Evolutionary conservation across 2,888 invertebrate species (phyloP).

Genomic region (Pecten maximus): DNA sequence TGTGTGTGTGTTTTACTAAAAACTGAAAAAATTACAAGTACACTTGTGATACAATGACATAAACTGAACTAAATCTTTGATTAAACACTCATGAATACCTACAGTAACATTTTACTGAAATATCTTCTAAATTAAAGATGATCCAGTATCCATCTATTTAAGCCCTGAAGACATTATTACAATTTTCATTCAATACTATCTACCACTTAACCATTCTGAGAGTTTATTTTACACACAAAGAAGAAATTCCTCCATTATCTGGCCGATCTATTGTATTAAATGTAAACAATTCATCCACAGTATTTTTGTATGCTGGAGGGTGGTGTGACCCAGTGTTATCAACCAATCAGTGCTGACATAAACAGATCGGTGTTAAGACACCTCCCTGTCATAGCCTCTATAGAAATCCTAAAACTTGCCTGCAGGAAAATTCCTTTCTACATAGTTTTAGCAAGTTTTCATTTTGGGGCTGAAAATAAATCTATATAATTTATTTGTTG

Average conservation of each 20-base stretch:
- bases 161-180: not conserved
- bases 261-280: not conserved
- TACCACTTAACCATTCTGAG: not conserved
- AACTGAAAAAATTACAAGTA: too few species aligned
- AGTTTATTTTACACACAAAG: conserved; percentile 8
- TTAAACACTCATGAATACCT: too few species aligned
- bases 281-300: not conserved
- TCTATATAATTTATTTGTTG: not conserved
- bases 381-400: not conserved
- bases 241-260: not conserved
- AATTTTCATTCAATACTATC: not conserved
- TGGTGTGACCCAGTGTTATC: not conserved
- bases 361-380: not conserved
- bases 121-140: not conserved
- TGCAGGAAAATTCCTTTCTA: not conserved
- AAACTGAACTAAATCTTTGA: too few species aligned
- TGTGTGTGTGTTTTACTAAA: too few species aligned
- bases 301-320: not conserved
- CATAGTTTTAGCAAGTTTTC: not conserved
- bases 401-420: not conserved
- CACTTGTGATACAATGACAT: too few species aligned
- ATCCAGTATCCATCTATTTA: not conserved
- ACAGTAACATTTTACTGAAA: not conserved
- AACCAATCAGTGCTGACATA: not conserved
- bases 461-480: not conserved